Evolutionary conservation across 2,888 invertebrate genomes (phyloP).

Genomic region (Aspidiotus rigidus): DNA sequence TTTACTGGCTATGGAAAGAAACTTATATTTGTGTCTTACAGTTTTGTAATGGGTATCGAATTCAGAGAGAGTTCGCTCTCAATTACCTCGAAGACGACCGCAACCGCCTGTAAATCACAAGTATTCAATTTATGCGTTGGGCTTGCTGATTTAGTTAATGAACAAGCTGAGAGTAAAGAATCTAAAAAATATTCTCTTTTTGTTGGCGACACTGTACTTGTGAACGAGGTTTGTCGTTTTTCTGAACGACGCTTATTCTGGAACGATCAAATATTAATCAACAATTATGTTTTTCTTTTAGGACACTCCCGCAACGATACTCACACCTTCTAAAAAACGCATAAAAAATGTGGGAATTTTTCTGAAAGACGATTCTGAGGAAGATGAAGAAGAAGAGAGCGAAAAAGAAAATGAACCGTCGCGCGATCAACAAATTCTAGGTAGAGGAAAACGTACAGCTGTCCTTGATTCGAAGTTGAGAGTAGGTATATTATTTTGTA

Average conservation of each 20-base stretch:
- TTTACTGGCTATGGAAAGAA: neutral
- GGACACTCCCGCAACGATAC: conserved; percentile 65
- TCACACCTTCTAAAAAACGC: conserved; percentile 89
- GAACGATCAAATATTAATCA: conserved; percentile 3
- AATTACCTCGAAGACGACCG: conserved; percentile 80
- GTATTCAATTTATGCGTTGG: conserved; percentile 93
- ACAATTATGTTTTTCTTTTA: conserved; percentile 40
- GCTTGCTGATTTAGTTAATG: conserved; percentile 71
- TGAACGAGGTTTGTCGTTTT: conserved; percentile 55
- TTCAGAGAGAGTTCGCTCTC: conserved; percentile 90
- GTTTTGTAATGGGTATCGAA: conserved; percentile 95
- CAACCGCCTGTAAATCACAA: conserved; percentile 81
- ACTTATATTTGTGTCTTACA: conserved; percentile 40
- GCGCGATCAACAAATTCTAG: conserved; percentile 56
- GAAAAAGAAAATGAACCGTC: conserved; percentile 50
- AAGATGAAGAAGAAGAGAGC: conserved; percentile 65
- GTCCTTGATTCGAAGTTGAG: conserved; percentile 87
- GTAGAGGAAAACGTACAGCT: conserved; percentile 73
- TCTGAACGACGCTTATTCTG: neutral
- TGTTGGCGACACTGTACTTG: conserved; percentile 92
- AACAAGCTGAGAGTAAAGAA: conserved; percentile 72
- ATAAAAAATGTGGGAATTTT: conserved; percentile 92
- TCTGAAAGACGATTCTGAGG: conserved; percentile 77
- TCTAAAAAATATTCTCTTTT: conserved; percentile 87
- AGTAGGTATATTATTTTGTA: conserved; percentile 41